phyloP scores from a whole-genome alignment of 2,888 invertebrate genomes.

The Theretra japonica region DNA sequence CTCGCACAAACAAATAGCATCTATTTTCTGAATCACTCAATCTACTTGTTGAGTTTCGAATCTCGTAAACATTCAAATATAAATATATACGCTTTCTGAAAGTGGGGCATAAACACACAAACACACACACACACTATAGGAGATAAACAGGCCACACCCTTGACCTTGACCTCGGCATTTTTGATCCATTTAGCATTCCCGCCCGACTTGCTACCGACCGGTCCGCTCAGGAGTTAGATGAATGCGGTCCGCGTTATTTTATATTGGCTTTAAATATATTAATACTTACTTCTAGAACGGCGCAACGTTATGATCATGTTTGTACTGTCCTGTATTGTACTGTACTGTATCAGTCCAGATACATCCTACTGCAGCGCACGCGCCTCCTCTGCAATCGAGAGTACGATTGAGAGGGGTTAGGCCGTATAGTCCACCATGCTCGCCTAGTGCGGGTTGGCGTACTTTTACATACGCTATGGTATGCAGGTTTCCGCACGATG shows the following conservation, averaged over 20 bases:
- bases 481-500: no score
- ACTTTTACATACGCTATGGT: no score
- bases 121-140: not conserved
- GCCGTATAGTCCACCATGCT: no score
- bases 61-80: not conserved
- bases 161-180: slow-evolving; percentile 17
- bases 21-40: not conserved
- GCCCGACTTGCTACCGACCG: not conserved
- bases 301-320: no score
- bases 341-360: no score
- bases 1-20: not conserved
- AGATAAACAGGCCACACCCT: not conserved
- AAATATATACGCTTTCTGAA: not conserved
- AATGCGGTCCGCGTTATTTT: not conserved
- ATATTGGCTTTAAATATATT: not conserved
- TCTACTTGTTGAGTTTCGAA: not conserved
- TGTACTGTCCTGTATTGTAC: no score
- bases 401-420: no score
- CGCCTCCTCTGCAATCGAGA: no score
- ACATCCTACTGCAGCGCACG: no score
- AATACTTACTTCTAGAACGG: no score
- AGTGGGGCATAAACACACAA: slow-evolving; percentile 15
- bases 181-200: slow-evolving; percentile 18
- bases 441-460: no score
- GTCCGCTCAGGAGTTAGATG: not conserved